Base-by-base conservation (phyloP, 2,888 invertebrate genomes). In the Drosophila antonietae region DNA sequence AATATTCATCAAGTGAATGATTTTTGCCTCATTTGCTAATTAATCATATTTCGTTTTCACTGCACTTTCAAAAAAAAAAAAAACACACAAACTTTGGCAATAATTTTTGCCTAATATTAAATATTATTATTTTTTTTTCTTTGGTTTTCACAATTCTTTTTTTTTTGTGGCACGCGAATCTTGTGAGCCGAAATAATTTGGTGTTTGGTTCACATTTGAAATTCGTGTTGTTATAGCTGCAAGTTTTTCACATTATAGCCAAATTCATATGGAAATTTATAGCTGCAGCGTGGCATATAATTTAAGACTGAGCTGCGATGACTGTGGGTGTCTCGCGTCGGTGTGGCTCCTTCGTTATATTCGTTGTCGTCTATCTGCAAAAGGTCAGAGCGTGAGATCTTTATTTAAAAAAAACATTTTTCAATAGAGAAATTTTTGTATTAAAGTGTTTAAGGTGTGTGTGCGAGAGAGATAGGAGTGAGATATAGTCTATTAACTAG, bases 31-130 rank as follows among this genome's bases (percentile, higher is more conserved):
- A 67, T 80, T 77, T 80, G 77, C 81, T 82, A 86, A 86, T 86
- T 89, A 86, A 86, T 85, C 89, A 85, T 86, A 85, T 85, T 88
- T 89, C 86, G 83, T 85, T 87, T 88, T 89, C 86, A 85, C 86
- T 89, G 83, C 90, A 87, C 88, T 89, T 87, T 89, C 90, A 85
- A 87, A 85, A 53, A 53, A 15, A 37, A 10, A 52, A 35, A 18
- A 15, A 52, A 43, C 6, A 46, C n/a, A n/a, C n/a, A n/a, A 80
- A 59, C 68, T 83, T 79, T 87, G 62, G 88, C 62, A 89, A 89
- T 73, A 76, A 60, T 79, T 82, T 82, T 88, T 82, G 73, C 75
- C 71, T 68, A 88, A 88, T 86, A 75, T 72, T 70, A 70, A 57
- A 62, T 60, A 31, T 69, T 10, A 43, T 75, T 77, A 33, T 70